Conservation (phyloP, 2,888 invertebrate genomes). For the Drosophila stalkeri region DNA sequence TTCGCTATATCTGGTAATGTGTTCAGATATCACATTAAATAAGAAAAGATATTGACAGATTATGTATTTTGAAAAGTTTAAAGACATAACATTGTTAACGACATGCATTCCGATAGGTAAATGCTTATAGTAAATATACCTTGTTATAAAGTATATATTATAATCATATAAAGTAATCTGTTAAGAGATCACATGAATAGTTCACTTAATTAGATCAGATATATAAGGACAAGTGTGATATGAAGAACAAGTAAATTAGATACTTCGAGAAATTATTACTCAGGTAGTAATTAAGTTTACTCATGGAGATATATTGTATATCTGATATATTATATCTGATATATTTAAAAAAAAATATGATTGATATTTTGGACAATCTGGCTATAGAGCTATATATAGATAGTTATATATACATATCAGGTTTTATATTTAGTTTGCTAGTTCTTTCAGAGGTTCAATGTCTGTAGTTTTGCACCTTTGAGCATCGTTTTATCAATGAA, state of each 20-base stretch:
- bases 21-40: background rate
- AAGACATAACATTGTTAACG: too few relatives aligned
- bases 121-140: background rate
- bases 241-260: too few relatives aligned
- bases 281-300: too few relatives aligned
- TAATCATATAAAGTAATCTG: background rate
- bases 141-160: background rate
- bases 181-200: background rate
- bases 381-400: background rate
- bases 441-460: background rate
- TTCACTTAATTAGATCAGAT: background rate
- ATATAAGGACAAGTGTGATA: background rate
- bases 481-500: background rate
- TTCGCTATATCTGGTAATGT: background rate
- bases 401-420: background rate
- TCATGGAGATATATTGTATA: too few relatives aligned
- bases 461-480: background rate
- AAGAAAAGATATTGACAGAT: too few relatives aligned
- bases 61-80: background rate
- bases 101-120: too few relatives aligned
- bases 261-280: too few relatives aligned
- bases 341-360: background rate
- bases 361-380: background rate
- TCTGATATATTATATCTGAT: background rate
- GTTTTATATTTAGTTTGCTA: background rate